A percentile compares a stretch with the other conserved stretches of the same genome.
Conservation (phyloP, 2,888 invertebrate species). For the Ryuthela nishihirai region DNA sequence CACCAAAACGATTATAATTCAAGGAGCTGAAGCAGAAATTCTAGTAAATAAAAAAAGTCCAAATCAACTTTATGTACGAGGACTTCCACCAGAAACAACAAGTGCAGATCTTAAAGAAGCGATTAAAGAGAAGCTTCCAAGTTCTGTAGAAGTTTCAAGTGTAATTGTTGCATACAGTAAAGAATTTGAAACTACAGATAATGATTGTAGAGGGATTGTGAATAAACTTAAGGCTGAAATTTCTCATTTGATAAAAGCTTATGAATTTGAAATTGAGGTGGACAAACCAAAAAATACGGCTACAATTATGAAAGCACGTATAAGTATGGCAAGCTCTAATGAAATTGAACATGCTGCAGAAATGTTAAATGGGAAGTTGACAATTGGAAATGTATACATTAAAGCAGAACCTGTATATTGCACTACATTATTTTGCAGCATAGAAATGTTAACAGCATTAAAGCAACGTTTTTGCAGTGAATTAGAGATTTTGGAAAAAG, state of each 20-base stretch:
- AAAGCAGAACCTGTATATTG: constrained; percentile 3
- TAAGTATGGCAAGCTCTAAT: neutral
- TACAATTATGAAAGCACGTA: constrained; percentile 3
- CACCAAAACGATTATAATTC: neutral
- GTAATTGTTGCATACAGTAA: constrained; percentile 4
- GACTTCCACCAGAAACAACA: constrained; percentile 14
- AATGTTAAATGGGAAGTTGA: neutral
- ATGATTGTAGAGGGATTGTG: constrained; percentile 2
- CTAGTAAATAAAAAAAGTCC: constrained; percentile 3
- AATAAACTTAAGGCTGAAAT: neutral
- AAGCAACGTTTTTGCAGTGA: constrained; percentile 1
- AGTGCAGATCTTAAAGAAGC: constrained; percentile 1
- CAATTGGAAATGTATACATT: neutral
- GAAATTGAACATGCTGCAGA: constrained; percentile 1
- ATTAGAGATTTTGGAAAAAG: neutral
- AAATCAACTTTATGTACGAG: constrained; percentile 11
- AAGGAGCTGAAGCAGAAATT: constrained; percentile 7
- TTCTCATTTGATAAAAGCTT: neutral
- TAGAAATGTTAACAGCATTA: constrained; percentile 14
- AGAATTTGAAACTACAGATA: constrained; percentile 20
- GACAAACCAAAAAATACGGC: constrained; percentile 12
- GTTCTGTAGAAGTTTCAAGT: neutral
- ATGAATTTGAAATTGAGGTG: constrained; percentile 6
- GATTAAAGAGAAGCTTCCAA: neutral
- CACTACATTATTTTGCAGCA: constrained; percentile 2